phyloP scores from a whole-genome alignment of 2,888 invertebrate species.

The Harpalus rufipes region DNA sequence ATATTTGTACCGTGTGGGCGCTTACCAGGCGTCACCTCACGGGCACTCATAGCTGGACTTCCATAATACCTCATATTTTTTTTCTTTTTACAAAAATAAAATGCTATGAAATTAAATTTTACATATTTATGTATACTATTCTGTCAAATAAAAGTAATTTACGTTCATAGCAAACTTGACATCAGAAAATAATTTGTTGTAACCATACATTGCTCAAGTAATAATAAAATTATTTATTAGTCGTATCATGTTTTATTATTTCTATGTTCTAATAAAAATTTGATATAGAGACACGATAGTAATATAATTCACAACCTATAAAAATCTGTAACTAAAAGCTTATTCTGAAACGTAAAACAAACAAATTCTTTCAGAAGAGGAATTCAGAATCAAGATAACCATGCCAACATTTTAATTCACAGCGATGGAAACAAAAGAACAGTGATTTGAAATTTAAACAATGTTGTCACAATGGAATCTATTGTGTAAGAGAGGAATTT shows the following conservation, averaged over 20 bases:
- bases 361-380: not conserved
- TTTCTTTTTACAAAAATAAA: too few species aligned
- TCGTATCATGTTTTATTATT: not conserved
- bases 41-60: too few species aligned
- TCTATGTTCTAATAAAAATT: not conserved
- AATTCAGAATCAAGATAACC: slow-evolving; percentile 26
- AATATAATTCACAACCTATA: not conserved
- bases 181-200: not conserved
- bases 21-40: too few species aligned
- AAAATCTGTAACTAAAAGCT: not conserved
- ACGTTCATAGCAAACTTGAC: too few species aligned
- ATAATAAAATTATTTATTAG: not conserved
- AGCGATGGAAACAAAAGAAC: slow-evolving; percentile 34
- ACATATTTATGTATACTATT: too few species aligned
- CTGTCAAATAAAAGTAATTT: too few species aligned
- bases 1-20: too few species aligned
- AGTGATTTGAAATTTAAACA: slow-evolving; percentile 36
- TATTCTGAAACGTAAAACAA: not conserved
- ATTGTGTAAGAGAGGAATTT: slow-evolving; percentile 43
- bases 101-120: too few species aligned
- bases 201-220: not conserved
- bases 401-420: slow-evolving; percentile 28
- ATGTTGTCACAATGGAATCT: slow-evolving; percentile 46
- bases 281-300: not conserved
- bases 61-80: too few species aligned